phyloP scores from a whole-genome alignment of 2,797 vertebrate species.

The Parotocinclus haroldoi region DNA sequence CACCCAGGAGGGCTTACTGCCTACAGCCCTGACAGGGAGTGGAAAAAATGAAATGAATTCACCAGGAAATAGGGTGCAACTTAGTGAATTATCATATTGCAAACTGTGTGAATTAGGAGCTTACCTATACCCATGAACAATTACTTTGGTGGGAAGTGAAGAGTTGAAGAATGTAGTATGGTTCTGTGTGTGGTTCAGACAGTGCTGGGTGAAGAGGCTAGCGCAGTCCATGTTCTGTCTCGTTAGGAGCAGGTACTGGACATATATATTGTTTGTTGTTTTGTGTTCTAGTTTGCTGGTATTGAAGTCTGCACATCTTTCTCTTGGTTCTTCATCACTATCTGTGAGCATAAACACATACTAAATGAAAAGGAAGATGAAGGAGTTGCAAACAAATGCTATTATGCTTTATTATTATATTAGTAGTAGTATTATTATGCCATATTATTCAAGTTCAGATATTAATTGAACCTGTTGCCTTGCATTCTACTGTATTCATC shows the following conservation, averaged over 20 bases:
- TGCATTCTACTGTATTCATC: no score
- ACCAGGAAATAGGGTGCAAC: not conserved
- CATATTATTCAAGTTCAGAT: no score
- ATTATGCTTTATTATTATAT: no score
- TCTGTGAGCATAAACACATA: conserved; percentile 50
- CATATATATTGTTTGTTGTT: conserved; percentile 61
- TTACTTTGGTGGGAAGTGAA: conserved; percentile 80
- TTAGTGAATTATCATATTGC: conserved; percentile 5
- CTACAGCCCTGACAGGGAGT: conserved; percentile 70
- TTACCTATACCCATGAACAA: conserved; percentile 94
- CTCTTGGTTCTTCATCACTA: conserved; percentile 10
- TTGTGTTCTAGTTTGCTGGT: conserved; percentile 66
- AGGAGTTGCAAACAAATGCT: no score
- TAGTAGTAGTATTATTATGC: no score
- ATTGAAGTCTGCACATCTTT: conserved; percentile 78
- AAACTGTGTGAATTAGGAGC: not conserved
- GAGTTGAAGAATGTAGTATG: conserved; percentile 69
- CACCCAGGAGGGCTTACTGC: conserved; percentile 88
- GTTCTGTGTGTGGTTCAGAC: conserved; percentile 49
- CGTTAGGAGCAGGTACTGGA: conserved; percentile 84
- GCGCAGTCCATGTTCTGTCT: conserved; percentile 72
- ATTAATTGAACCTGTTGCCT: no score
- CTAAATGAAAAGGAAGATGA: no score
- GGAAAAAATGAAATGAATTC: not conserved
- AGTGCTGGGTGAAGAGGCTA: conserved; percentile 63